Evolutionary conservation across 2,113 vertebrate genomes (phyloP), one percentile per base, ranked within the genome.

Genomic region (Galbula dea): DNA sequence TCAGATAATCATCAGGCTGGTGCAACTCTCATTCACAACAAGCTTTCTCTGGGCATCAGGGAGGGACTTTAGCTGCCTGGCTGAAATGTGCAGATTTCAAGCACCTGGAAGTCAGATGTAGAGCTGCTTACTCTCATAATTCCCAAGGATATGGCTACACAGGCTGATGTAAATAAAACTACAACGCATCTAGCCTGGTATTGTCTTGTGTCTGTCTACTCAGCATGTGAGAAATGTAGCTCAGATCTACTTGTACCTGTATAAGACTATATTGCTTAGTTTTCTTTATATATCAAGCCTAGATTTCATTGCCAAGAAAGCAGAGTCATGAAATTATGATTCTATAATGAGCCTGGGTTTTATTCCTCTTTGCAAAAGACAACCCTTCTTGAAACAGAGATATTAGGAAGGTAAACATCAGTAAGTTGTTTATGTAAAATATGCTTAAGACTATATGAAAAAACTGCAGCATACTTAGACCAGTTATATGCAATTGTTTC

Each of bases 221-320:
- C 1, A 0, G 1, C 9, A 7, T 13, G 32, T n/a, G 20, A 65
- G 34, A 73, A 65, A 66, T 22, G 5, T 57, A 80, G 15, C 7
- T 52, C 24, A 32, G 24, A 26, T 83, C 59, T 88, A 3, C 30
- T 18, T 63, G 14, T 46, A 59, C 29, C 32, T 51, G 6, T 51
- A 69, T 41, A 63, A 72, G 48, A 54, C 54, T 15, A 32, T 36
- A 65, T 18, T n/a, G 20, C 4, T 24, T 61, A 5, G 5, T 57
- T 83, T 79, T 90, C 30, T 49, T 83, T 61, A 12, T 36, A 8
- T 69, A 34, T 59, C 29, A 66, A 59, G 6, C 23, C 26, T 67
- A 39, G 37, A 37, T 81, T 94, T 94, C 72, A 83, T 69, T 84
- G 80, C 48, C 62, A 83, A 54, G 43, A 86, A 82, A 84, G 29